Evolutionary conservation across 2,113 vertebrate species (phyloP).

Genomic region (Calyptomena viridis): DNA sequence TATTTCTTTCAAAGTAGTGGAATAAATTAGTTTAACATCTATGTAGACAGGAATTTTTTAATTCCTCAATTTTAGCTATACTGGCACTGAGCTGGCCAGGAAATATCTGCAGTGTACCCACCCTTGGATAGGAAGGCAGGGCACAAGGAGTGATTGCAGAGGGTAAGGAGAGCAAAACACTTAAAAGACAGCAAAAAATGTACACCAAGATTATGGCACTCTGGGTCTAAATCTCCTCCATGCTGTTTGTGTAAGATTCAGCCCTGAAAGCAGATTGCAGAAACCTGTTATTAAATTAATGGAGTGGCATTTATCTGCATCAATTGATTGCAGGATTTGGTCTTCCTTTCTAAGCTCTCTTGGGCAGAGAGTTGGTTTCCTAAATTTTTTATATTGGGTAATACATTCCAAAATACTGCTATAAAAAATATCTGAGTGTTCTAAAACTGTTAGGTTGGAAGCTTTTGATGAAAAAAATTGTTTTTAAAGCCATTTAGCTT

Average conservation of each 20-base stretch:
- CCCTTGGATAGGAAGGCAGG: background rate
- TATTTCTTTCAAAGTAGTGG: background rate
- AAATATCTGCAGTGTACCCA: background rate
- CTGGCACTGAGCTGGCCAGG: background rate
- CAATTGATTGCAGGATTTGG: constrained; percentile 48
- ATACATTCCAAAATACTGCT: background rate
- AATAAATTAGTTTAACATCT: background rate
- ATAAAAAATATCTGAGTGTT: background rate
- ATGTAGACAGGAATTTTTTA: background rate
- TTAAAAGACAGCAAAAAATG: background rate
- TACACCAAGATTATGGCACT: background rate
- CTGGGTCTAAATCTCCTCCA: background rate
- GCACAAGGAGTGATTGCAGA: background rate
- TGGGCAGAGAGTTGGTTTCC: background rate
- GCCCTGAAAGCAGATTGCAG: constrained; percentile 26
- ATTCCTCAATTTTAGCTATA: background rate
- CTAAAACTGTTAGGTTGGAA: background rate
- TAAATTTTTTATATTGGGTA: background rate
- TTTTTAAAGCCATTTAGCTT: background rate
- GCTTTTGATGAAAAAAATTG: background rate
- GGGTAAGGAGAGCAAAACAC: background rate
- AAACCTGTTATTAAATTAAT: constrained; percentile 50
- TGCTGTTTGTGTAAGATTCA: background rate
- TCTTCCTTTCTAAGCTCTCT: constrained; percentile 20
- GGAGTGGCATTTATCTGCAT: constrained; percentile 28